phyloP scores from a whole-genome alignment of 1,140 invertebrate species.

The Matsumurasca onukii region DNA sequence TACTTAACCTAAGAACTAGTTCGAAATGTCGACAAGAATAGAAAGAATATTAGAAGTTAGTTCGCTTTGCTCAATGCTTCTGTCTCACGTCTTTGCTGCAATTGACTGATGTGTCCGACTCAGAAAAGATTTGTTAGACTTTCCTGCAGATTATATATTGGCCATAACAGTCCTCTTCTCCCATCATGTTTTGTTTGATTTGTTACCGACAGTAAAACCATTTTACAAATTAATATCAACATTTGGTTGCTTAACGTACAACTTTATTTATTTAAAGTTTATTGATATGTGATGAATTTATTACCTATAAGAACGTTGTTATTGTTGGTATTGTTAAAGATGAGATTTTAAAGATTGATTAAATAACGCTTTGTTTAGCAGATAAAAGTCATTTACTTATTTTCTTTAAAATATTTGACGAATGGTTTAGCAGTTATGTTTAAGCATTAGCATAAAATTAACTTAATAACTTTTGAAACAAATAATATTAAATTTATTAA shows the following conservation, averaged over 20 bases:
- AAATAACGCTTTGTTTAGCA: not conserved
- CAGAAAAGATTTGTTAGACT: too few species aligned
- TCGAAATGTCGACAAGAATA: not conserved
- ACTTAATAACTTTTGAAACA: not conserved
- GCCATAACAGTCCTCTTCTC: too few species aligned
- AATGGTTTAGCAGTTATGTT: too few species aligned
- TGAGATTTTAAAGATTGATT: slow-evolving; percentile 7
- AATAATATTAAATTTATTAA: not conserved
- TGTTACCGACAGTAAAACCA: too few species aligned
- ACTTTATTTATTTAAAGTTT: slow-evolving; percentile 17
- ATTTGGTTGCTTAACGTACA: too few species aligned
- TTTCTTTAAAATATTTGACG: too few species aligned
- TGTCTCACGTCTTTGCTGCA: slow-evolving; percentile 6
- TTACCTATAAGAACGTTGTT: slow-evolving; percentile 24
- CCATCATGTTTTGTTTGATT: too few species aligned
- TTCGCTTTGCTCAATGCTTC: slow-evolving; percentile 24
- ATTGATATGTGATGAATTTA: slow-evolving; percentile 27
- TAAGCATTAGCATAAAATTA: too few species aligned
- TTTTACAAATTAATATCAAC: too few species aligned
- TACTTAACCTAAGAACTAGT: not conserved
- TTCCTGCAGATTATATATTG: too few species aligned
- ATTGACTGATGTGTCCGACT: too few species aligned
- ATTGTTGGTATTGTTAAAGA: slow-evolving; percentile 22
- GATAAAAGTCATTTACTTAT: not conserved
- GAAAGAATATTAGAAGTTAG: slow-evolving; percentile 1